Evolutionary conservation across 1,140 invertebrate genomes (phyloP).

Genomic region (Drosophila mayri): DNA sequence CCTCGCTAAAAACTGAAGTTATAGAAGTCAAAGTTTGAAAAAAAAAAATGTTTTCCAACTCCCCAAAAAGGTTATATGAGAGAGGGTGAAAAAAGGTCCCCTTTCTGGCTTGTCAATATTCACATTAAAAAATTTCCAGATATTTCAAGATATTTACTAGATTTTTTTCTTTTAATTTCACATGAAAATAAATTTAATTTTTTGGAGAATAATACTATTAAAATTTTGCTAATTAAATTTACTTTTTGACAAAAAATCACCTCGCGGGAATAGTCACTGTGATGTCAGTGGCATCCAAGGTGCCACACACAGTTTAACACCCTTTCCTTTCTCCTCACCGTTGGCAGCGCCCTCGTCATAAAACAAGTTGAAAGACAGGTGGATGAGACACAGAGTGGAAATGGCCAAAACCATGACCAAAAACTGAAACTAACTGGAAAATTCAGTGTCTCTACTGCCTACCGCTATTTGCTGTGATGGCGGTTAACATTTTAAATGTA

Average conservation of each 20-base stretch:
- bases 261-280: constrained; percentile 11
- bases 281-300: constrained; percentile 6
- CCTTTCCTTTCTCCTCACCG: constrained; percentile 1
- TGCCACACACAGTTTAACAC: constrained; percentile 28
- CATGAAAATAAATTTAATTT: background rate
- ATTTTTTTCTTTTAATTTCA: too few species aligned
- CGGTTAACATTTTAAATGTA: constrained; percentile 13
- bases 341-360: constrained; percentile 18
- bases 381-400: constrained; percentile 9
- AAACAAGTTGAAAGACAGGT: constrained; percentile 39
- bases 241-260: background rate
- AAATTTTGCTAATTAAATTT: background rate
- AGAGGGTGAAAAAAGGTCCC: background rate
- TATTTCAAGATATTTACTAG: too few species aligned
- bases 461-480: constrained; percentile 33
- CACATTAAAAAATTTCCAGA: too few species aligned
- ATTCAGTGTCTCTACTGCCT: constrained; percentile 1
- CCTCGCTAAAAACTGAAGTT: background rate
- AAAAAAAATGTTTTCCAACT: background rate
- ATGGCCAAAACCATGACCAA: constrained; percentile 38
- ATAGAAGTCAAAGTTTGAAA: background rate
- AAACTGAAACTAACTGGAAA: constrained; percentile 30
- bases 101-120: too few species aligned
- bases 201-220: background rate
- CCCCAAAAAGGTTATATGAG: background rate